Conservation (phyloP, 2,113 vertebrate genomes). For the Engystomops pustulosus region DNA sequence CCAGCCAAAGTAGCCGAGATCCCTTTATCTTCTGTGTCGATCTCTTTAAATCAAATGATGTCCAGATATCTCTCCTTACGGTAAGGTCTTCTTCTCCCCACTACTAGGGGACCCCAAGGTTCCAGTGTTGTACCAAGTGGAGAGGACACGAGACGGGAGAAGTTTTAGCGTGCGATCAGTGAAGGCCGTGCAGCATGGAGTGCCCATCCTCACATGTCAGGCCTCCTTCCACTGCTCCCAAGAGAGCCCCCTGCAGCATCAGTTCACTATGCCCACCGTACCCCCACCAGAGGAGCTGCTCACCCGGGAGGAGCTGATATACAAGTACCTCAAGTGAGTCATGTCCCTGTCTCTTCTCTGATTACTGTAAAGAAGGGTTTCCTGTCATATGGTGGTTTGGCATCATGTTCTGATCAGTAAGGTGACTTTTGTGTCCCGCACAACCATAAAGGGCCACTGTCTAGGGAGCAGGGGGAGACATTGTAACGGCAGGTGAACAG, state of each 20-base stretch:
- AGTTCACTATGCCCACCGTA: conserved; percentile 89
- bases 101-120: conserved; percentile 86
- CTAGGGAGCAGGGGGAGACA: too few species aligned
- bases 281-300: conserved; percentile 83
- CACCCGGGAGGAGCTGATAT: conserved; percentile 78
- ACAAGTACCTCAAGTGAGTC: conserved; percentile 82
- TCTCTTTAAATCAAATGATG: too few species aligned
- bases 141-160: conserved; percentile 83
- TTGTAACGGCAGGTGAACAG: too few species aligned
- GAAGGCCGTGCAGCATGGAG: conserved; percentile 89
- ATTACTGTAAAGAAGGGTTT: too few species aligned
- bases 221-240: conserved; percentile 88
- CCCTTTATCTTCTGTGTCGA: too few species aligned
- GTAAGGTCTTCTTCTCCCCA: conserved; percentile 9
- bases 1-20: too few species aligned
- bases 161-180: conserved; percentile 91
- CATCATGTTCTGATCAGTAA: too few species aligned
- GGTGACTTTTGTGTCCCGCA: too few species aligned
- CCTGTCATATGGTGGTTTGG: too few species aligned
- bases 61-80: too few species aligned
- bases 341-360: background rate
- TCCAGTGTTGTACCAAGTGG: conserved; percentile 91
- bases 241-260: conserved; percentile 84
- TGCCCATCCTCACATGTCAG: conserved; percentile 89
- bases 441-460: too few species aligned